These are phyloP conservation scores for Coregonus clupeaformis DNA, from an alignment of 2,113 vertebrate genomes.

Conservation along the genomic window DNA sequence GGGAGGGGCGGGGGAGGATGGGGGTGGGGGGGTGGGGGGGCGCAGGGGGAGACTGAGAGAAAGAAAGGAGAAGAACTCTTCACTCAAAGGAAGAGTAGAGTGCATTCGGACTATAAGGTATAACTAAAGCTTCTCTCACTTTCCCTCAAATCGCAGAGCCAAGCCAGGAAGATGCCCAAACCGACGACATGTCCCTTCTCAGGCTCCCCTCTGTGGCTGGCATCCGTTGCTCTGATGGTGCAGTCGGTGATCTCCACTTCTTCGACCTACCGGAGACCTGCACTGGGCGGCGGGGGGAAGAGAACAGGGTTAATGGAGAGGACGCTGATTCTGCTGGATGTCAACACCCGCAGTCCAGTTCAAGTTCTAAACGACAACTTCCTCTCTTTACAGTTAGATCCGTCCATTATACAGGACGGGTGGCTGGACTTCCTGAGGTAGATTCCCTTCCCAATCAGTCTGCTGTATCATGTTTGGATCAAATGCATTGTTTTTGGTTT, in stretches of 20 bases:
- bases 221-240: constrained; percentile 82
- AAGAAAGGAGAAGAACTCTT: constrained; percentile 73
- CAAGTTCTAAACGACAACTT: constrained; percentile 96
- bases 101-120: constrained; percentile 76
- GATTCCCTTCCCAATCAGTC: neutral
- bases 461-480: too few species aligned
- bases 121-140: constrained; percentile 35
- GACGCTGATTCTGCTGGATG: constrained; percentile 96
- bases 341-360: constrained; percentile 91
- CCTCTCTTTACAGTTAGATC: constrained; percentile 96
- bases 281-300: constrained; percentile 79
- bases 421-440: constrained; percentile 99
- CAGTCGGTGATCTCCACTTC: constrained; percentile 80
- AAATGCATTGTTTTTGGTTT: too few species aligned
- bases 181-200: constrained; percentile 57
- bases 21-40: too few species aligned
- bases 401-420: constrained; percentile 96
- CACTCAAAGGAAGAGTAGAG: constrained; percentile 71
- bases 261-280: constrained; percentile 79
- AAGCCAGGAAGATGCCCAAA: constrained; percentile 79
- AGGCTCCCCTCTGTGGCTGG: constrained; percentile 80
- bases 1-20: constrained; percentile 59
- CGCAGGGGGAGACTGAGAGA: constrained; percentile 28
- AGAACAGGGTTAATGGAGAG: constrained; percentile 85
- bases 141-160: constrained; percentile 40